Percentiles rank a stretch among this genome's conserved stretches.
Evolutionary conservation across 2,113 vertebrate genomes (phyloP).

Genomic region (Ceyx cyanopectus): DNA sequence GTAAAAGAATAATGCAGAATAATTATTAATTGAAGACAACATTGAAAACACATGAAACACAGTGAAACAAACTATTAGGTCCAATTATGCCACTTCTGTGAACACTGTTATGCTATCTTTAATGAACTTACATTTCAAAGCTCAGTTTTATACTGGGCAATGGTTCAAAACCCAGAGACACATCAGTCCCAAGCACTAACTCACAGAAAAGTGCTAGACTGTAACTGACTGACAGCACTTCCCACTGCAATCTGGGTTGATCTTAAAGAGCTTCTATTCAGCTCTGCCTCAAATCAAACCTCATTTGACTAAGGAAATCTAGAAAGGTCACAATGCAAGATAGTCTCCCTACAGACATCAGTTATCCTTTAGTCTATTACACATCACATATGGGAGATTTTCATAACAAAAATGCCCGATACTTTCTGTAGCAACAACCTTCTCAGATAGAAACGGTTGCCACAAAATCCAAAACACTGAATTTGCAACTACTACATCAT

Average conservation of each 20-base stretch:
- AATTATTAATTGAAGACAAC: constrained; percentile 37
- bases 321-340: not conserved
- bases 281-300: constrained; percentile 2
- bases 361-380: not conserved
- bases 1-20: not conserved
- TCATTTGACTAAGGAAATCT: not conserved
- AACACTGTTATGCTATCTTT: not conserved
- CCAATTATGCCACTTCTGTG: not conserved
- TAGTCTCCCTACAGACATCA: not conserved
- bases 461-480: not conserved
- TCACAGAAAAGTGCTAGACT: constrained; percentile 19
- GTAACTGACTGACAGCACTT: constrained; percentile 31
- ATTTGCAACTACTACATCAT: not conserved
- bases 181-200: constrained; percentile 11
- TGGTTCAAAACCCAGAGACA: constrained; percentile 31
- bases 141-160: not conserved
- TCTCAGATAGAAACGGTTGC: not conserved
- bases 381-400: not conserved
- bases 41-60: not conserved
- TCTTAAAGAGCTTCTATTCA: not conserved
- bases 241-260: constrained; percentile 28
- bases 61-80: constrained; percentile 24
- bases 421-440: not conserved
- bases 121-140: not conserved
- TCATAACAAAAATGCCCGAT: not conserved